Base-by-base conservation (phyloP, 1,140 invertebrate species). In the Sitophilus oryzae region DNA sequence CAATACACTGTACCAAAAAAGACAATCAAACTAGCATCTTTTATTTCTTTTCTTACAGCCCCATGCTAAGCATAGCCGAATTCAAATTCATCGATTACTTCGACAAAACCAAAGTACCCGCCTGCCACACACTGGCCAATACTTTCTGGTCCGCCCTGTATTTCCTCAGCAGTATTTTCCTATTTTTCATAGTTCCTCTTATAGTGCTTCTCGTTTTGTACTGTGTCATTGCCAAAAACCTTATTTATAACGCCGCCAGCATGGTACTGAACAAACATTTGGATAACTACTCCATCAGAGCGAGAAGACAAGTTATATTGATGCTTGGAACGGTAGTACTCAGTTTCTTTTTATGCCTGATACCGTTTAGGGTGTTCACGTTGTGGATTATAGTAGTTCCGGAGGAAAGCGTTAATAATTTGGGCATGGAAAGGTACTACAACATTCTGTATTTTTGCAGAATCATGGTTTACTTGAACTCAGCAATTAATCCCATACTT, bases 401-500 rank as follows among this genome's bases (percentile, higher is more conserved):
- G 3, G 71, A 76, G 4, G 79, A 84, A 43, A 69, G 75, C 11
- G 73, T 84, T 19, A 70, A 76, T 11, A 71, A 76, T 37, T 69
- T 86, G 2, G 84, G 83, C 36, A 76, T 83, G 14, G 84, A 90
- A 59, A 80, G 77, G 8, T 93, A 85, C 73, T 88, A 86, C 68
- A 85, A 83, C 57, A 73, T 93, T 3, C 68, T 93, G 1, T 91
- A 88, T 65, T 88, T 91, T 65, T 85, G 83, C 50, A 79, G 89
- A 56, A 83, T 90, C n/a, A 86, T 93, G 84, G 73, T 87, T 34
- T 92, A 92, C 67, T 74, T 91, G 45, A 91, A 93, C 67, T 90
- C 87, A 0, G 87, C 86, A 5, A 74, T 91, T 35, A 91, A 92
- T 74, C 89, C 89, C 0, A 85, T 90, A 52, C 69, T 91, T 1